Base-by-base conservation (phyloP, 2,797 vertebrate genomes). In the Amazona finschi region DNA sequence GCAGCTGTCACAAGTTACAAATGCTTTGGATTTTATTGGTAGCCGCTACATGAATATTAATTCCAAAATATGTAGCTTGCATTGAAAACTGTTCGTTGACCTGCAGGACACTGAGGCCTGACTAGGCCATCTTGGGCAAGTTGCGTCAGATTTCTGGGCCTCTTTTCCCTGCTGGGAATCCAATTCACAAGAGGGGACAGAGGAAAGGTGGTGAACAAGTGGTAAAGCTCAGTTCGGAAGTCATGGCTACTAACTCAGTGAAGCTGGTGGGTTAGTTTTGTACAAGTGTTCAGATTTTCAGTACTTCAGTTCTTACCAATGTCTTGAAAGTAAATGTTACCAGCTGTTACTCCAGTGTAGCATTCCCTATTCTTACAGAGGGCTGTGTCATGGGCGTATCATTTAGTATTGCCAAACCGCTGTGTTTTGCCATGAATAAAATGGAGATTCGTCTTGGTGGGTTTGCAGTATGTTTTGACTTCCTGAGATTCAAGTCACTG, bases 351-450 rank as follows among this genome's bases (percentile, higher is more conserved):
- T 77, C 11, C 13, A 19, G 11, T 47, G 8, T 19, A 50, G 25
- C 28, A 3, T 67, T 81, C 44, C 38, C 3, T 3, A 0, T 33
- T 65, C 25, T 15, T 25, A 5, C 16, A 22, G 15, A 55, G 8
- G 11, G 18, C 66, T 8, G 5, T 0, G 0, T 53, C 50, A 74
- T 49, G 61, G 41, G 43, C 52, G 25, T 4, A 14, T 33, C 7
- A 7, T 9, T 69, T 43, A 66, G 36, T 39, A 28, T 50, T 85
- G n/a, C 33, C 71, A 82, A 73, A 64, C 28, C 13, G 3, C 14
- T 47, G 19, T 72, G 22, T n/a, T 83, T 81, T 88, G 44, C n/a
- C 44, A 3, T 30, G 7, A 69, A 49, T 41, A 36, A 78, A 75
- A 22, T n/a, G 27, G 28, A 43, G 38, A 7, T 31, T 17, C 30